These are phyloP conservation scores for Gallinago nigripennis DNA, from an alignment of 2,797 vertebrate genomes.

Conservation along the genomic window DNA sequence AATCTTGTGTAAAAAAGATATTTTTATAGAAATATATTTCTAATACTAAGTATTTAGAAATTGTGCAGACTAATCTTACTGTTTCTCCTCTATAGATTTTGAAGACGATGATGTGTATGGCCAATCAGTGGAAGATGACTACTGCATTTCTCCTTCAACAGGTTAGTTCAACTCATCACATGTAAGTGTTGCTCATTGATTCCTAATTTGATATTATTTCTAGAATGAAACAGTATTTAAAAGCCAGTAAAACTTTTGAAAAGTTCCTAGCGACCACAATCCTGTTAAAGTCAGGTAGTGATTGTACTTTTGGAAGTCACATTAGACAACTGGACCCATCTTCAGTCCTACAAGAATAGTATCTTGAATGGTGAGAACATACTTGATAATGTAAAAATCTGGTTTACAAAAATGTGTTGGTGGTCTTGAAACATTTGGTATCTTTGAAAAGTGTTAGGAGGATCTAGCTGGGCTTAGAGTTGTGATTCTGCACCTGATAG, in stretches of 20 bases:
- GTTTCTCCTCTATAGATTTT: conserved; percentile 83
- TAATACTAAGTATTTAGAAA: background rate
- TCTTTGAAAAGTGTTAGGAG: background rate
- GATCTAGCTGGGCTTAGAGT: background rate
- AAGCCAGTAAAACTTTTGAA: background rate
- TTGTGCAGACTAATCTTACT: background rate
- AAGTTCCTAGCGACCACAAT: background rate
- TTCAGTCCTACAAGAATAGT: accelerated
- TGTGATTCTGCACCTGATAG: background rate
- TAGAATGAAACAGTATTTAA: background rate
- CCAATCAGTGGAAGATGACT: conserved; percentile 97
- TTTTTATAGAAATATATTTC: too few relatives aligned
- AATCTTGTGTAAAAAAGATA: background rate
- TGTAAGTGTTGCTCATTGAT: background rate
- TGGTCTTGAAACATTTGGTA: background rate
- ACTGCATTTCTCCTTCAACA: conserved; percentile 97
- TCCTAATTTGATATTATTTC: background rate
- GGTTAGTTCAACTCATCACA: conserved; percentile 77
- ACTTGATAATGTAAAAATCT: background rate
- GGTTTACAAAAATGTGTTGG: background rate
- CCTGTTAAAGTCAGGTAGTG: background rate
- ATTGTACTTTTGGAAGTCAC: background rate
- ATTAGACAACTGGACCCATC: background rate
- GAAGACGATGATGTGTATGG: conserved; percentile 96
- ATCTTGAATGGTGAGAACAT: background rate